Evolutionary conservation across 2,888 invertebrate genomes (phyloP).

Genomic region (Seira musarum): DNA sequence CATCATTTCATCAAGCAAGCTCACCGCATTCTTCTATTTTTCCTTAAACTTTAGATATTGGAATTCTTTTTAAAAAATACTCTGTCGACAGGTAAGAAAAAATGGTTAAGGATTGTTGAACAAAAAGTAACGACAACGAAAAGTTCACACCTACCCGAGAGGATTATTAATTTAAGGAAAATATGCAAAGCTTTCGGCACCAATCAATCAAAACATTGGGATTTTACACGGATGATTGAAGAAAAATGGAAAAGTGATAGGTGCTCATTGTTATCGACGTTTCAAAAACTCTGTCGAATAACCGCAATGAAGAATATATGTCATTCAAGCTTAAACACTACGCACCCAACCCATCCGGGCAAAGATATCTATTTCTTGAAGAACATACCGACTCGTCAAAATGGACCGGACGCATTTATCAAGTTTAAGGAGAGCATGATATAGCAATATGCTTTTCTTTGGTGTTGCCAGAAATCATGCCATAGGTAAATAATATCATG

Average conservation of each 20-base stretch:
- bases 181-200: conserved; percentile 32
- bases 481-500: conserved; percentile 1
- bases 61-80: not conserved
- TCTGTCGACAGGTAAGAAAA: conserved; percentile 17
- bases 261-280: conserved; percentile 2
- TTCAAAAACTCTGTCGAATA: not conserved
- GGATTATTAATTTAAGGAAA: conserved; percentile 21
- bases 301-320: not conserved
- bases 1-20: not conserved
- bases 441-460: conserved; percentile 9
- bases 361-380: not conserved
- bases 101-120: not conserved
- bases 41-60: not conserved
- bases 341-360: not conserved
- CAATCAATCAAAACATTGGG: conserved; percentile 27
- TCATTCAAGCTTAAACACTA: not conserved
- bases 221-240: not conserved
- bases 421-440: conserved; percentile 30
- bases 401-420: conserved; percentile 52
- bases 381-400: not conserved
- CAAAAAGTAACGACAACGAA: conserved; percentile 12
- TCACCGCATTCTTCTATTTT: not conserved
- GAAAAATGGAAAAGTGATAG: conserved; percentile 13
- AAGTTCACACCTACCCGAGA: conserved; percentile 36
- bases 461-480: conserved; percentile 6